Conservation (phyloP, 2,888 invertebrate species). For the Caenorhabditis becei region DNA sequence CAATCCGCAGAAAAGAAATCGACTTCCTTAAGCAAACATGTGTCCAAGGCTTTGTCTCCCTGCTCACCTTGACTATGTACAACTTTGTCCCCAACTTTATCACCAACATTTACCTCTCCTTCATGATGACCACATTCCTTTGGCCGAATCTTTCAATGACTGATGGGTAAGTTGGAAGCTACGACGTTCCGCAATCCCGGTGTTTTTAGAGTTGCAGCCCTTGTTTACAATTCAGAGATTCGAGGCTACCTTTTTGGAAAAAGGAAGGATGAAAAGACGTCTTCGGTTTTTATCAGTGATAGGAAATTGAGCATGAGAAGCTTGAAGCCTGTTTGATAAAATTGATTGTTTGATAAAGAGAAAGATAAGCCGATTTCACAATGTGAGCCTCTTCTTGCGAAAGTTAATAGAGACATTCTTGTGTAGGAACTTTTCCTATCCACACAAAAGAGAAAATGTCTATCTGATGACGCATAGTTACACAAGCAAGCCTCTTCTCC, state of each 20-base stretch:
- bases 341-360: too few species aligned
- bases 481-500: too few species aligned
- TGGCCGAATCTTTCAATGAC: neutral
- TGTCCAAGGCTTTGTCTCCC: neutral
- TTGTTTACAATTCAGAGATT: conserved; percentile 9
- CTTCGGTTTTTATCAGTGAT: neutral
- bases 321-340: too few species aligned
- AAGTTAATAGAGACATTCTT: too few species aligned
- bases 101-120: neutral
- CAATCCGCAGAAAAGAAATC: neutral
- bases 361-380: too few species aligned
- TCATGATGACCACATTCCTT: neutral
- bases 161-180: neutral
- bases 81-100: neutral
- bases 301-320: too few species aligned
- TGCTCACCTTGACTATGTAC: neutral
- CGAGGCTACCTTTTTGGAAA: neutral
- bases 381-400: too few species aligned
- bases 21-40: neutral
- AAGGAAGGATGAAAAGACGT: neutral
- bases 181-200: neutral
- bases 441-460: too few species aligned
- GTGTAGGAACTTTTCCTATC: too few species aligned
- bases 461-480: too few species aligned
- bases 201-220: neutral